Conservation (phyloP, 2,888 invertebrate species). For the Anthoptus insignis region DNA sequence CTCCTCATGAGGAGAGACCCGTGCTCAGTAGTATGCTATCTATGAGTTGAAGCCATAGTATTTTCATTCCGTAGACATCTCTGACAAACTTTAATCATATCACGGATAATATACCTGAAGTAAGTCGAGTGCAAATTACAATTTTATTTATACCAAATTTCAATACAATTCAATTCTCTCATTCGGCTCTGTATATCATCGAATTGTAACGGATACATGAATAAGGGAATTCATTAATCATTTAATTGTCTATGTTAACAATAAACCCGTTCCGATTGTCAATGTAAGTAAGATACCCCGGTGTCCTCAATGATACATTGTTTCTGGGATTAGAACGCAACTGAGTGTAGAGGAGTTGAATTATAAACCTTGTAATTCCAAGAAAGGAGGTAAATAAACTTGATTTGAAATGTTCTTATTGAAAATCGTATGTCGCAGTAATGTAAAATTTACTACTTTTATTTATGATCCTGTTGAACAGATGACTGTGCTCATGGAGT, state of each 20-base stretch:
- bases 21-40: too few species aligned
- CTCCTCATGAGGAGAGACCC: too few species aligned
- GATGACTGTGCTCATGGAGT: too few species aligned
- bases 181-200: not conserved
- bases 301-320: conserved; percentile 7
- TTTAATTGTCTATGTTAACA: conserved; percentile 6
- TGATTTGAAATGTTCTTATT: too few species aligned
- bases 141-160: not conserved
- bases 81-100: too few species aligned
- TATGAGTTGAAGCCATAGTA: too few species aligned
- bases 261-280: not conserved
- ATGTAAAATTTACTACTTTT: too few species aligned
- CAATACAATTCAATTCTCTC: not conserved
- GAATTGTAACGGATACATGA: not conserved
- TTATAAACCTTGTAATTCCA: not conserved
- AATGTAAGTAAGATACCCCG: conserved; percentile 2
- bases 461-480: too few species aligned
- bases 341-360: not conserved
- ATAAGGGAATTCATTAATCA: not conserved
- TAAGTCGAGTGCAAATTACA: not conserved
- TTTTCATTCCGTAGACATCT: too few species aligned
- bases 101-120: too few species aligned
- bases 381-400: too few species aligned
- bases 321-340: not conserved
- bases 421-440: too few species aligned